Evolutionary conservation across 2,113 vertebrate species (phyloP), one percentile per base, ranked within the genome.

Genomic region (Ursus arctos): DNA sequence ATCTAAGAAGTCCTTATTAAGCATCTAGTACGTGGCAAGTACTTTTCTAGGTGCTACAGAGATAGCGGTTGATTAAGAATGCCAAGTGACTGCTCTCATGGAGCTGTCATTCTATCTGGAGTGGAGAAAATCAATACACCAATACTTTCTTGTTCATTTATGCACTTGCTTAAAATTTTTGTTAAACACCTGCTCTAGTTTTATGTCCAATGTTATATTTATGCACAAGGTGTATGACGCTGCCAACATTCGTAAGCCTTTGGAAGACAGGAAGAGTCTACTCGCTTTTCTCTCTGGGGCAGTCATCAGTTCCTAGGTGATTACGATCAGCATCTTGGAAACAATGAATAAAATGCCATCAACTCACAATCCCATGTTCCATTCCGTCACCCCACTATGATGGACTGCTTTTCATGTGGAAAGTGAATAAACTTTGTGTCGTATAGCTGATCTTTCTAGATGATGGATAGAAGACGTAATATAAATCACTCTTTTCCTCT

Each of bases 381-480:
- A 69, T 14, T 86, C 79, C 26, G 28, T 96, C 28, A 85, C 31
- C n/a, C 57, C 55, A 51, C 14, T 89, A 18, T 7, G 51, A 59
- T 22, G 18, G 33, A 26, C 16, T 65, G 21, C 6, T 93, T 82
- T 88, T 96, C 43, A 19, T 51, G 7, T 86, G 31, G 33, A n/a
- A 93, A 93, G 47, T 88, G 19, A 94, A 67, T 84, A 77, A 10
- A 72, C 6, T 71, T 77, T 4, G 15, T 28, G 18, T 63, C 77
- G 59, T 85, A n/a, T 93, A 77, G 76, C 36, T 65, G 49, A 79
- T 63, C 71, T 89, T 96, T 94, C 28, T 77, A 87, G 14, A 86
- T 65, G 5, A 87, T 26, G 47, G 33, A 21, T 95, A 93, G 18
- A 86, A 96, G 65, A 94, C 71, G 13, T 83, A 69, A 82, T 49